Percentiles rank a stretch among this genome's conserved stretches.
Conservation (phyloP, 1,140 invertebrate genomes). For the Arctopsyche grandis region DNA sequence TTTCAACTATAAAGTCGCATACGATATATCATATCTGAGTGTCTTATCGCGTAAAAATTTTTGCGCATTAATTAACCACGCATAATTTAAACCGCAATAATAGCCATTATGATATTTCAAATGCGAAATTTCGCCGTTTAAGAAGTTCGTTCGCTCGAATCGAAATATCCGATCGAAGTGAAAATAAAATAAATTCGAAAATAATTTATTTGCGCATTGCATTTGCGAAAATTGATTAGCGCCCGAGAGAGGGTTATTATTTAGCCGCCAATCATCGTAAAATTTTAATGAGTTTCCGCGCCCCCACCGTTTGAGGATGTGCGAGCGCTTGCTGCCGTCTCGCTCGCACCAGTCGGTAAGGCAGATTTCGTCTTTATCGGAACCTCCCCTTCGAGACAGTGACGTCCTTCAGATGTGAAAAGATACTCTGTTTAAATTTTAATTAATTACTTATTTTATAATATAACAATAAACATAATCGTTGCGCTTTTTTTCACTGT, state of each 20-base stretch:
- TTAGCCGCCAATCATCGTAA: neutral
- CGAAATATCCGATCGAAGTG: too few species aligned
- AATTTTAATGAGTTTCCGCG: neutral
- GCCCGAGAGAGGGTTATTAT: too few species aligned
- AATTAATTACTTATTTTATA: too few species aligned
- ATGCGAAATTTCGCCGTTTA: too few species aligned
- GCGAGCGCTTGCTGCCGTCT: neutral
- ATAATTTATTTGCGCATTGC: too few species aligned
- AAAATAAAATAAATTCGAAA: too few species aligned
- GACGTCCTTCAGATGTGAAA: neutral
- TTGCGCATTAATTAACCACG: conserved; percentile 11
- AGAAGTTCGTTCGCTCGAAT: too few species aligned
- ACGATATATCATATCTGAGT: neutral
- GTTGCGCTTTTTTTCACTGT: too few species aligned
- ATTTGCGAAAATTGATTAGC: too few species aligned
- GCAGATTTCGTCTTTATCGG: conserved; percentile 25
- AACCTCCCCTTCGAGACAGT: conserved; percentile 31
- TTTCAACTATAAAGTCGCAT: neutral
- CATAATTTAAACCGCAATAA: neutral
- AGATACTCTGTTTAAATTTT: neutral
- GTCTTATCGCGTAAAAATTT: conserved; percentile 21
- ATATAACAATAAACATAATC: too few species aligned
- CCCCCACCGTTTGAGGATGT: neutral
- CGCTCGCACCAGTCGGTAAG: neutral
- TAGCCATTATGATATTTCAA: too few species aligned